Base-by-base conservation (phyloP, 2,888 invertebrate genomes). In the Atherix ibis region DNA sequence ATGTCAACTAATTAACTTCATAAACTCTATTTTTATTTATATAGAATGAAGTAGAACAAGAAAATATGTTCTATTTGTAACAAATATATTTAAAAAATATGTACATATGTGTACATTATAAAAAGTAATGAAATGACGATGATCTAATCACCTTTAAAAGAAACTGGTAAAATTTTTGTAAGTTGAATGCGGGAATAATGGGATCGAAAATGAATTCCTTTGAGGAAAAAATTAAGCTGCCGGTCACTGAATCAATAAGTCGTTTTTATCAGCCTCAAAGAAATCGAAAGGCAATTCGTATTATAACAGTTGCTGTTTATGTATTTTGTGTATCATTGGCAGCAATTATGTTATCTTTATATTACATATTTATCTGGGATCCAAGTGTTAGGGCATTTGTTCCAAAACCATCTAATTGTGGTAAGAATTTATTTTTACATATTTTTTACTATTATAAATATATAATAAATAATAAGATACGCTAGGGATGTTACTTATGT, bases 331-430 rank as follows among this genome's bases (percentile, higher is more conserved):
- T 94, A 47, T 92, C 91, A 28, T 68, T 91, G 52, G 91, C 89
- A 14, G 92, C 91, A 33, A 88, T 91, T 50, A 82, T 91, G 68
- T 70, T 94, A 44, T 89, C 89, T 10, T 70, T 89, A 33, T 94
- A 92, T 67, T 94, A 94, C 66, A 80, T 87, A 49, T 83, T 91
- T 64, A 73, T 92, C 57, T 92, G 92, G 91, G 80, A 87, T 61
- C 88, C 89, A 14, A 74, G 41, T 5, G 28, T 60, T 41, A 53
- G 61, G 36, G 54, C 61, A 39, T 58, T 54, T 45, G 70, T 53
- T 19, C 52, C 55, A 41, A 56, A 55, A 49, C 49, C 32, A 6
- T 19, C 49, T 45, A 58, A 56, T 46, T 60, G 60, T 43, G 60
- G 60, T 61, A 55, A 58, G 59, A 37, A 6, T 22, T 22, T 10